Evolutionary conservation across 2,888 invertebrate genomes (phyloP).

Genomic region (Lasius platythorax): DNA sequence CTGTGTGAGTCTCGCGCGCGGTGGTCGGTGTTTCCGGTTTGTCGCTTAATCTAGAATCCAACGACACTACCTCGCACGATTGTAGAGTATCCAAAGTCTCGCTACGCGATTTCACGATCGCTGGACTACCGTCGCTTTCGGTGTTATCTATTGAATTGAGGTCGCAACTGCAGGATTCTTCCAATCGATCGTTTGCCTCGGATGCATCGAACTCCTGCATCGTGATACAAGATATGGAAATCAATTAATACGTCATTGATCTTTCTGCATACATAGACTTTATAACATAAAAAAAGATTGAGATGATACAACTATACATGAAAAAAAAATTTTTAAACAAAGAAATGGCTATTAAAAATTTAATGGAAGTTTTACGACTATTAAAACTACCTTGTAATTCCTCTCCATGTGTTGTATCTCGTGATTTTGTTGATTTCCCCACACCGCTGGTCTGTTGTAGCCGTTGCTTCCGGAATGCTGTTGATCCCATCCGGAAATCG

Average conservation of each 20-base stretch:
- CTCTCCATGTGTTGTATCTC: slow-evolving; percentile 81
- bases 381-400: slow-evolving; percentile 80
- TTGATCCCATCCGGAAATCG: slow-evolving; percentile 97
- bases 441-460: slow-evolving; percentile 81
- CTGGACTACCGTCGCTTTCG: slow-evolving; percentile 87
- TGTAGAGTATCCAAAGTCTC: slow-evolving; percentile 82
- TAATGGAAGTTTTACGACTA: not conserved
- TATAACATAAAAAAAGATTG: not conserved
- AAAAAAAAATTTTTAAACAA: not conserved
- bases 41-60: slow-evolving; percentile 87
- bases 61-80: slow-evolving; percentile 86
- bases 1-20: slow-evolving; percentile 77
- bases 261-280: not conserved
- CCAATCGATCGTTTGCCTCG: slow-evolving; percentile 82
- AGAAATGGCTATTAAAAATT: not conserved
- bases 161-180: slow-evolving; percentile 85
- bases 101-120: slow-evolving; percentile 85
- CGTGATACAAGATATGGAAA: not conserved
- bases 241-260: not conserved
- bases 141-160: slow-evolving; percentile 86
- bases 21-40: slow-evolving; percentile 81
- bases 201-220: slow-evolving; percentile 81
- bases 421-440: slow-evolving; percentile 82
- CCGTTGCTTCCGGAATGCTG: slow-evolving; percentile 86
- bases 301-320: not conserved